Percentiles rank a stretch among this genome's conserved stretches.
These are phyloP conservation scores for Paramuricea clavata DNA, from an alignment of 92 coral and sea anemone species.

Conservation along the genomic window DNA sequence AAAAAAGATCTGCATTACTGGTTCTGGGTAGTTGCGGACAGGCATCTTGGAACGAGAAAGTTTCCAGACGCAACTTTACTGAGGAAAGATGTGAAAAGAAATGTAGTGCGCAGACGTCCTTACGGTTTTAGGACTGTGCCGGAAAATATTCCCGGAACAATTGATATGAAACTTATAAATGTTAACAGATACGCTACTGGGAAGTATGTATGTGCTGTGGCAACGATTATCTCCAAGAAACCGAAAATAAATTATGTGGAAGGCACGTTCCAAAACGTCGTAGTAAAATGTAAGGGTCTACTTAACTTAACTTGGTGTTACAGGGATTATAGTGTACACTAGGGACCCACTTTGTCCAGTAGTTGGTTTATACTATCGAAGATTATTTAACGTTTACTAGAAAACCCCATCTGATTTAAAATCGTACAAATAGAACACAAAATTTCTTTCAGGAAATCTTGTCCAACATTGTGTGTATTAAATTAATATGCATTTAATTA, in stretches of 20 bases:
- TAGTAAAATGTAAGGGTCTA: constrained; percentile 9
- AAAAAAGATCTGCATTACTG: background rate
- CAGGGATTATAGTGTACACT: too few species aligned
- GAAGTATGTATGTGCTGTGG: constrained; percentile 21
- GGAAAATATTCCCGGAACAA: background rate
- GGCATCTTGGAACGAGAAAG: constrained; percentile 13
- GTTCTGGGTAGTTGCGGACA: background rate
- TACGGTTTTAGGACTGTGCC: background rate
- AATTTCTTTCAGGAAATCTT: too few species aligned
- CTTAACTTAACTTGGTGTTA: too few species aligned
- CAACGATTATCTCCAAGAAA: background rate
- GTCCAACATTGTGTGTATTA: too few species aligned
- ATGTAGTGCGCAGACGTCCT: background rate
- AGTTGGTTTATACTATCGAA: background rate
- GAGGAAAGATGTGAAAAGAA: background rate
- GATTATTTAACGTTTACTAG: too few species aligned
- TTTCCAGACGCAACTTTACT: background rate
- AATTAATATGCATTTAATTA: too few species aligned
- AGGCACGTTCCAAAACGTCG: background rate
- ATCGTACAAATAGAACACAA: too few species aligned
- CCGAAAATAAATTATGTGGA: constrained; percentile 4
- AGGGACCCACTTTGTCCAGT: background rate
- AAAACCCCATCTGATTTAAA: too few species aligned
- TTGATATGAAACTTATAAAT: background rate
- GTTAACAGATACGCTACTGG: constrained; percentile 14